These are phyloP conservation scores for Vanessa tameamea DNA, from an alignment of 1,140 invertebrate species.

Conservation along the genomic window DNA sequence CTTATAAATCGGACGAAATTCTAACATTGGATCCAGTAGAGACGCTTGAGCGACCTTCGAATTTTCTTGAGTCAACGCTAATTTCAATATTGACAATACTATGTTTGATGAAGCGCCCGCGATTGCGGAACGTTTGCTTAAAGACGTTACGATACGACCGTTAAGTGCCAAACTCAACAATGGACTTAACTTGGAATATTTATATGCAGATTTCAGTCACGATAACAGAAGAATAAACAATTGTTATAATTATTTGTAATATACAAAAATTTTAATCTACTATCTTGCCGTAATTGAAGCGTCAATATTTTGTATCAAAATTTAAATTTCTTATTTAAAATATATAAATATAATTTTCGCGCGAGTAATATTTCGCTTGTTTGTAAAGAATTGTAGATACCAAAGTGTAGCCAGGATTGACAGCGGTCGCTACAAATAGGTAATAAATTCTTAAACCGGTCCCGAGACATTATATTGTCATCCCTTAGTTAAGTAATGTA, in stretches of 20 bases:
- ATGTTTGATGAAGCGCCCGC: slow-evolving; percentile 25
- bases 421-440: slow-evolving; percentile 34
- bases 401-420: slow-evolving; percentile 38
- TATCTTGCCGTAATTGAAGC: too few relatives aligned
- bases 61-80: slow-evolving; percentile 35
- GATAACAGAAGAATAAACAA: not conserved
- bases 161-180: slow-evolving; percentile 13
- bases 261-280: too few relatives aligned
- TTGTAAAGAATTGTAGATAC: slow-evolving; percentile 7
- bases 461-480: slow-evolving; percentile 7
- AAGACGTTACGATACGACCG: slow-evolving; percentile 31
- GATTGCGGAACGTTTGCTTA: slow-evolving; percentile 36
- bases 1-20: slow-evolving; percentile 16
- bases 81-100: slow-evolving; percentile 36
- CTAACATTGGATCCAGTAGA: slow-evolving; percentile 36
- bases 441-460: slow-evolving; percentile 24
- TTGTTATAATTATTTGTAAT: too few relatives aligned
- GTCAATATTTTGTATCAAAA: too few relatives aligned
- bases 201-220: not conserved
- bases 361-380: not conserved
- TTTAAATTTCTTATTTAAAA: too few relatives aligned
- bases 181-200: not conserved
- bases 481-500: slow-evolving; percentile 12
- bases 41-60: slow-evolving; percentile 35
- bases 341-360: not conserved